Conservation (phyloP, 2,888 invertebrate species). For the Ellobium chinense region DNA sequence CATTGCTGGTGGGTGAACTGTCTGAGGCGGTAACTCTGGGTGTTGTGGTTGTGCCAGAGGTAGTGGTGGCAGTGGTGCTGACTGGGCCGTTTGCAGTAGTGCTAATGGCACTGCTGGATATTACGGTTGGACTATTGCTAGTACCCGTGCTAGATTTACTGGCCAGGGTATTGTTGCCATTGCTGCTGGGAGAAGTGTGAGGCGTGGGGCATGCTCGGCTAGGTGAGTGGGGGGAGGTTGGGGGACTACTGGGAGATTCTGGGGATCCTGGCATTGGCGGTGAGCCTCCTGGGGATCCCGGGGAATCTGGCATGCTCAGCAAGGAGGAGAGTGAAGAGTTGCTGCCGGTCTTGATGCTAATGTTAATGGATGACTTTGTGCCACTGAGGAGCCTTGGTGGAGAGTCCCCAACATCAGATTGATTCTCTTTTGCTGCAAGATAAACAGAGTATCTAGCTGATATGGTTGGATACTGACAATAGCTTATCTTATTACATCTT, state of each 20-base stretch:
- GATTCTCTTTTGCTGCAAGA: slow-evolving; percentile 63
- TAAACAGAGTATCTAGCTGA: too few species aligned
- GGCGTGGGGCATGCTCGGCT: slow-evolving; percentile 35
- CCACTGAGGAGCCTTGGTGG: slow-evolving; percentile 65
- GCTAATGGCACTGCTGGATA: not conserved
- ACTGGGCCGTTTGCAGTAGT: not conserved
- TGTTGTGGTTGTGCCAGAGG: slow-evolving; percentile 15
- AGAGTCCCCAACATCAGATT: slow-evolving; percentile 66
- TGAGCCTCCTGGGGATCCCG: slow-evolving; percentile 63
- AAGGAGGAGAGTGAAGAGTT: slow-evolving; percentile 66
- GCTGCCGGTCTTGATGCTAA: slow-evolving; percentile 60
- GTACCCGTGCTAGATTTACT: not conserved
- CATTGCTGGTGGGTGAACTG: slow-evolving; percentile 24
- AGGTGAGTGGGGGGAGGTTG: slow-evolving; percentile 38
- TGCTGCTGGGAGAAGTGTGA: slow-evolving; percentile 47
- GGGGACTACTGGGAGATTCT: slow-evolving; percentile 58
- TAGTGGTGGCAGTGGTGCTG: slow-evolving; percentile 4
- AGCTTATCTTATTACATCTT: too few species aligned
- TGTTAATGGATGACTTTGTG: slow-evolving; percentile 62
- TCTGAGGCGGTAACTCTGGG: slow-evolving; percentile 34
- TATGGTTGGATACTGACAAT: too few species aligned
- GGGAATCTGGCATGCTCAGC: slow-evolving; percentile 63
- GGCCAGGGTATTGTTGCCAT: slow-evolving; percentile 32
- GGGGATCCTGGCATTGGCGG: slow-evolving; percentile 60
- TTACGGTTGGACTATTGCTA: not conserved